Evolutionary conservation across 2,113 vertebrate species (phyloP), one percentile per base, ranked within the genome.

Genomic region (Microtus oregoni): DNA sequence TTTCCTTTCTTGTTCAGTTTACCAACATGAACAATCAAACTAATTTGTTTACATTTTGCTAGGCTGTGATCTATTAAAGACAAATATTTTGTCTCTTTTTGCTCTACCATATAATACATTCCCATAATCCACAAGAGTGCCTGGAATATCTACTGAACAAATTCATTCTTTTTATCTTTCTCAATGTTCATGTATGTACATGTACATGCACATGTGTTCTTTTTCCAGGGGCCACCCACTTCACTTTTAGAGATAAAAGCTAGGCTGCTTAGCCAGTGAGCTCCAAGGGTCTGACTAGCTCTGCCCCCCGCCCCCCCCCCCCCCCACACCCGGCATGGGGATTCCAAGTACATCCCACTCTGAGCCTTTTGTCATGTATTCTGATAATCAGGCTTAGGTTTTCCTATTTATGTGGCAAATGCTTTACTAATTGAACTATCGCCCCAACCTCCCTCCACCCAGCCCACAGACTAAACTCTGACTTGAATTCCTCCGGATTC

Each of bases 11-110:
- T 91, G 89, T 50, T 52, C 28, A 92, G 3, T 70, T 44, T 14
- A 26, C 81, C 28, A 68, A 92, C 47, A 65, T 28, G 47, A 92
- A 17, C 1, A 2, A 32, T 77, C 67, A 88, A 61, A 6, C 65
- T 52, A 47, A 35, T 86, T 73, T 86, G 14, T n/a, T 81, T n/a
- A 44, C 26, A 85, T 63, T 91, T 91, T 30, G 44, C 22, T 55
- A 92, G 28, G 2, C 58, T 83, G 12, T 77, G 90, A 89, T 91
- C 26, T 72, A 86, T 12, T 55, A 86, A 93, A 41, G 4, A 73
- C 9, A 89, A 7, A 91, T 41, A 75, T 20, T 91, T 85, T 86
- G 17, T 2, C 85, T 22, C 86, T 1, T 90, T 94, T 28, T 91
- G 0, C 81, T 94, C 86, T 93, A n/a, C 20, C 87, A 6, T 55